Base-by-base conservation (phyloP, 1,140 invertebrate genomes). In the Probaryconus sp. region DNA sequence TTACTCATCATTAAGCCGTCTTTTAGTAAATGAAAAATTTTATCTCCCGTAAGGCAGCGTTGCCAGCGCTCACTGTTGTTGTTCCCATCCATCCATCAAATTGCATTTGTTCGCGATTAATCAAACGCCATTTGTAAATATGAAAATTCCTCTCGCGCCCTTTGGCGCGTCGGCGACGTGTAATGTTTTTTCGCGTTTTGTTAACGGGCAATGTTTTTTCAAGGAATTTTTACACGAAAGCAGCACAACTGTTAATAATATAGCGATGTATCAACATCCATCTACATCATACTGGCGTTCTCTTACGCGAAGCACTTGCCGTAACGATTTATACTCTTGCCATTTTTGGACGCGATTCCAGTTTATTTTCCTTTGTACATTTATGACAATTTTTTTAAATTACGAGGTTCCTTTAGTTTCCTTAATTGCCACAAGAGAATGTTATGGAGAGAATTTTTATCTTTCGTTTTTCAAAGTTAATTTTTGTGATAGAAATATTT, bases 1-100 rank as follows among this genome's bases (percentile, higher is more conserved):
- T 65, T 21, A 48, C 50, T 47, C 42, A 56, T 65, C 24, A 55
- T 47, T 48, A 38, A 65, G 38, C 42, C 30, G 38, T 65, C 42
- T 61, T 55, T 65, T 65, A 65, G 40, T 40, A 56, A 67, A 67
- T 67, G 40, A 67, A 67, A 56, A 63, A n/a, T 48, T 55, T 31
- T 40, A 48, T 40, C 30, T 26, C 14, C 21, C 17, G 48, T 48
- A 30, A 64, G 45, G 5, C 5, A 6, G 7, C 20, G 18, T 10
- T 14, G n/a, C 1, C 5, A 2, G 3, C 14, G 9, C n/a, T n/a
- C n/a, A n/a, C n/a, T n/a, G n/a, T n/a, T n/a, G n/a, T n/a, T n/a
- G n/a, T n/a, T n/a, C n/a, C n/a, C n/a, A n/a, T n/a, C n/a, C n/a
- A 28, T 37, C 14, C 33, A 26, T 18, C 10, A 21, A 48, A 11